Evolutionary conservation across 2,888 invertebrate species (phyloP).

Genomic region (Troglohyphantes excavatus): DNA sequence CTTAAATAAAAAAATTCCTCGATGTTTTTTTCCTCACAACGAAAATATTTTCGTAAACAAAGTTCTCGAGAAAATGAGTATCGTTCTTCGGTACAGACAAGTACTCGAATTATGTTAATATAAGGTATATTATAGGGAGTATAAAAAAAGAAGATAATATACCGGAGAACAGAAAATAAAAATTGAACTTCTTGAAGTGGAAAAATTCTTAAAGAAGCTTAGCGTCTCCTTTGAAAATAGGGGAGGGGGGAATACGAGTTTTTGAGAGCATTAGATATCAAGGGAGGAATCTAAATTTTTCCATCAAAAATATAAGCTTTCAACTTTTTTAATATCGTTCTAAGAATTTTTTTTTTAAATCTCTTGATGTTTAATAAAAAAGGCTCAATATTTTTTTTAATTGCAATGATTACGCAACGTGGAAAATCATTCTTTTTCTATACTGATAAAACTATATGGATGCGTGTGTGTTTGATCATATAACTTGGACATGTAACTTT

Average conservation of each 20-base stretch:
- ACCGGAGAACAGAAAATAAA: neutral
- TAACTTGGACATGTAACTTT: too few relatives aligned
- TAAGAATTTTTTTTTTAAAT: too few relatives aligned
- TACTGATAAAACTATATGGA: too few relatives aligned
- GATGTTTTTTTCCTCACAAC: too few relatives aligned
- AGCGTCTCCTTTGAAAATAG: neutral
- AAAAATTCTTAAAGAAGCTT: neutral
- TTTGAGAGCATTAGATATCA: neutral
- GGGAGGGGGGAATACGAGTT: neutral
- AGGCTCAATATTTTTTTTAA: too few relatives aligned
- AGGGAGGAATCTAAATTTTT: neutral
- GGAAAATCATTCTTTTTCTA: too few relatives aligned
- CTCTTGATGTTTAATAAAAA: too few relatives aligned
- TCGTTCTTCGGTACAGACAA: neutral
- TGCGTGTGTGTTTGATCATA: too few relatives aligned
- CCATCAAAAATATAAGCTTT: neutral
- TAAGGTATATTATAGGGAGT: neutral
- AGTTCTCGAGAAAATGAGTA: neutral
- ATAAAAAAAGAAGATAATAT: neutral
- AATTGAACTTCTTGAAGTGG: neutral
- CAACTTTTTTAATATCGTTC: too few relatives aligned
- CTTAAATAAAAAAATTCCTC: too few relatives aligned
- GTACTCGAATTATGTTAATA: constrained; percentile 9
- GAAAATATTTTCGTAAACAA: neutral
- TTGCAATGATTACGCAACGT: too few relatives aligned